A percentile compares a stretch with the other conserved stretches of the same genome.
phyloP scores from a whole-genome alignment of 2,113 vertebrate genomes.

The Paraplagusia blochii region DNA sequence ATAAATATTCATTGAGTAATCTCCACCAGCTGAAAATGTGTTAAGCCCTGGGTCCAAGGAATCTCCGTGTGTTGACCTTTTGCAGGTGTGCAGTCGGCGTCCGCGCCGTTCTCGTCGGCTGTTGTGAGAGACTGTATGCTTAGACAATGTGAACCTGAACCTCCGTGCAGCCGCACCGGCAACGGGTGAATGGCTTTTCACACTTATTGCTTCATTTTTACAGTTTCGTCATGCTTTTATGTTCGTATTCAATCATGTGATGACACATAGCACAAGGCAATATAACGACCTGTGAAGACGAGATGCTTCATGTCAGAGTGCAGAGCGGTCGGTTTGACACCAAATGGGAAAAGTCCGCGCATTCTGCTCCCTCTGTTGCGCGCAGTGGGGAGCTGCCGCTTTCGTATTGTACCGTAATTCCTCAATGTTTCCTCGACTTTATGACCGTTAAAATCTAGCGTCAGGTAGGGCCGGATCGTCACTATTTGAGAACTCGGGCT shows the following conservation, averaged over 20 bases:
- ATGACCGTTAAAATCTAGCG: conserved; percentile 27
- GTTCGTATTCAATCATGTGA: conserved; percentile 27
- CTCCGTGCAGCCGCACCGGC: conserved; percentile 26
- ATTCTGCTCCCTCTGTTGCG: conserved; percentile 24
- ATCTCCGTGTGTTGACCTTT: conserved; percentile 63
- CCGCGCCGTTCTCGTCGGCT: conserved; percentile 33
- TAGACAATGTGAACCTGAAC: conserved; percentile 56
- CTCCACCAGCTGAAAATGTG: conserved; percentile 55
- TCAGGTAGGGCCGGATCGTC: no score
- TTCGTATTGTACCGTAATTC: conserved; percentile 13
- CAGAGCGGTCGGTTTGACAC: conserved; percentile 26
- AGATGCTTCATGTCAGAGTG: conserved; percentile 57
- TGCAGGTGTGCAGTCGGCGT: conserved; percentile 51
- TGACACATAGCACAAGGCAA: conserved; percentile 39
- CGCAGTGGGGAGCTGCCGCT: conserved; percentile 28
- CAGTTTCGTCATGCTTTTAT: conserved; percentile 47
- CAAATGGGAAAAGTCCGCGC: conserved; percentile 15
- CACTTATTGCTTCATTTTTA: conserved; percentile 62
- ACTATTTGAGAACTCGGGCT: no score
- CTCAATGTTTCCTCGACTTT: conserved; percentile 38
- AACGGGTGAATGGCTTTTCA: conserved; percentile 46
- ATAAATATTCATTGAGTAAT: conserved; percentile 70
- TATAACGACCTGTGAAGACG: conserved; percentile 53
- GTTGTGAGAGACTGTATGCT: conserved; percentile 51
- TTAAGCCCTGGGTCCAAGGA: conserved; percentile 60